phyloP scores from a whole-genome alignment of 2,113 vertebrate species.

The Cottus gobio region DNA sequence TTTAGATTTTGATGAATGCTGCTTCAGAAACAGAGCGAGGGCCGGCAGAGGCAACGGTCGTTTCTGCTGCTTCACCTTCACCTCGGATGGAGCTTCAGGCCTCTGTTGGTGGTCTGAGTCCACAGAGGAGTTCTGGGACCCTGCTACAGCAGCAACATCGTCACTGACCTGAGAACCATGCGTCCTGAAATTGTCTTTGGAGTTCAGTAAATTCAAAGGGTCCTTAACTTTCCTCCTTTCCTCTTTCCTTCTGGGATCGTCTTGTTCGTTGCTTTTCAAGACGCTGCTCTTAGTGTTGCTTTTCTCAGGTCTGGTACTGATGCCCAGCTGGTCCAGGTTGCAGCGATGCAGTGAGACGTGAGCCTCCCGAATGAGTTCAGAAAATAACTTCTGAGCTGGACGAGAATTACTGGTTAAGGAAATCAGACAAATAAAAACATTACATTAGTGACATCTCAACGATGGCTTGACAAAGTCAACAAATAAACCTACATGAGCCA shows the following conservation, averaged over 20 bases:
- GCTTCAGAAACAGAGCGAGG: constrained; percentile 80
- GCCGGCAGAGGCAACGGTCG: constrained; percentile 77
- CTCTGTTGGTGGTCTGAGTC: background rate
- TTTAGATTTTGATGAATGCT: constrained; percentile 75
- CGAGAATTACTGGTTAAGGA: constrained; percentile 38
- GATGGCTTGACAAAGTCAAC: background rate
- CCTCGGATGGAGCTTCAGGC: constrained; percentile 5
- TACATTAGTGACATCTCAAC: constrained; percentile 22
- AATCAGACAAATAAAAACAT: constrained; percentile 37
- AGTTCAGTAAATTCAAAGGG: background rate
- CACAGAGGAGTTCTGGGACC: constrained; percentile 2
- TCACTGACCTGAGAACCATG: background rate
- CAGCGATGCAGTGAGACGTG: constrained; percentile 76
- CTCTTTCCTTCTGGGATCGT: background rate
- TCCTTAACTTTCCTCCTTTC: background rate
- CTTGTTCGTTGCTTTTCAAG: background rate
- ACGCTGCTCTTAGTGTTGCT: constrained; percentile 11
- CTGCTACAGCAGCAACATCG: background rate
- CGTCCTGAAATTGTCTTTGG: background rate
- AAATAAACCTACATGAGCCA: background rate
- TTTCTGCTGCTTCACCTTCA: constrained; percentile 54
- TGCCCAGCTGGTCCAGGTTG: constrained; percentile 49
- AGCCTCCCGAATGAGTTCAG: constrained; percentile 77
- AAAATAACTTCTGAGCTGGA: constrained; percentile 71
- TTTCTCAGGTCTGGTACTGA: constrained; percentile 8